Evolutionary conservation across 2,888 invertebrate genomes (phyloP).

Genomic region (Drosophila affinis): DNA sequence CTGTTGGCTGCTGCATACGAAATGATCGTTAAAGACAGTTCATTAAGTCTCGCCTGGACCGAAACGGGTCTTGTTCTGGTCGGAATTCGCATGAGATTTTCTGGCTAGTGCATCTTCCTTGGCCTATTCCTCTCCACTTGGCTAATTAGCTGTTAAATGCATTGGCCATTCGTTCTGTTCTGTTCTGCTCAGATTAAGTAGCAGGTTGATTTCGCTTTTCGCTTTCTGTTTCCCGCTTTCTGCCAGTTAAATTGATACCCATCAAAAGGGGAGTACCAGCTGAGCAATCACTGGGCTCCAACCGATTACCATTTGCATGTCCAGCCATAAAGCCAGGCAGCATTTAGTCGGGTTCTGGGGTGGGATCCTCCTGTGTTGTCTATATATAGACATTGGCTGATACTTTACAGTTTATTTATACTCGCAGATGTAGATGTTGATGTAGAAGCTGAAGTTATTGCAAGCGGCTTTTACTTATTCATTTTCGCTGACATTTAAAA

Average conservation of each 20-base stretch:
- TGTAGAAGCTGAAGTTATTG: too few species aligned
- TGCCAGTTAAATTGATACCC: constrained; percentile 31
- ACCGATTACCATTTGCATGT: neutral
- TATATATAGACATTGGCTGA: neutral
- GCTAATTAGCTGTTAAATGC: constrained; percentile 52
- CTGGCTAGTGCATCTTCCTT: constrained; percentile 20
- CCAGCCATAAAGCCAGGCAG: too few species aligned
- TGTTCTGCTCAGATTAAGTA: constrained; percentile 7
- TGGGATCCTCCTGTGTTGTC: too few species aligned
- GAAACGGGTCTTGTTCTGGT: constrained; percentile 4
- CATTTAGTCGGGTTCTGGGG: neutral
- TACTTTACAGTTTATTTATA: too few species aligned
- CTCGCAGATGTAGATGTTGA: too few species aligned
- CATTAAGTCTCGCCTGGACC: constrained; percentile 51
- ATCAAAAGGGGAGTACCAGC: constrained; percentile 2
- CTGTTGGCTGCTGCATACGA: constrained; percentile 41
- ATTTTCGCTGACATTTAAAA: too few species aligned
- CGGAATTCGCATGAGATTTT: neutral
- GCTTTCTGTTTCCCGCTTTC: too few species aligned
- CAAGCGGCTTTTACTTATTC: too few species aligned
- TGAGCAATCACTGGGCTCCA: constrained; percentile 1
- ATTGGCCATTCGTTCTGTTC: constrained; percentile 34
- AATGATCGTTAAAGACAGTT: constrained; percentile 60
- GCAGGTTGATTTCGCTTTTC: neutral
- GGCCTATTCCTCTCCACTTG: constrained; percentile 27